Base-by-base conservation (phyloP, 2,888 invertebrate species). In the Cyrtodaria siliqua region DNA sequence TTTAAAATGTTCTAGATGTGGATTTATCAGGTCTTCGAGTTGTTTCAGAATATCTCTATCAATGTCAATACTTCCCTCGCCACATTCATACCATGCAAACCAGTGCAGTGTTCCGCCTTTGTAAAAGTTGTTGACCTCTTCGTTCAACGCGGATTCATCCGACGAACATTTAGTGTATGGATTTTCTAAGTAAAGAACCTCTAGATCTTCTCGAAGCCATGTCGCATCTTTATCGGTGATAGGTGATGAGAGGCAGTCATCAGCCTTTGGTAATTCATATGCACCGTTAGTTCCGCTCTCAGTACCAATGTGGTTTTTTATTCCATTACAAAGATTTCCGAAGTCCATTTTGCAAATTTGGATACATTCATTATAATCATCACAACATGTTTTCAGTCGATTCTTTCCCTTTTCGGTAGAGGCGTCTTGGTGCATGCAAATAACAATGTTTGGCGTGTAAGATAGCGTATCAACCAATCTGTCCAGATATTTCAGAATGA, bases 101-200 rank as follows among this genome's bases (percentile, higher is more conserved):
- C 83, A 85, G 49, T 67, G 74, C 14, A 85, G 50, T 8, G 79
- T 78, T 14, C 82, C 85, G 18, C 85, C 85, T 12, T 77, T 72
- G 52, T 71, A 82, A 50, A 85, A 85, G 23, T 64, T 70, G n/a
- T 71, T 79, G n/a, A 61, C 66, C 57, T 83, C 79, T 29, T 68
- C 55, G 1, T 79, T 53, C 3, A 83, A 47, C 2, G 52, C 71
- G 4, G 33, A 8, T 44, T 69, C 60, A 20, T 80, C 82, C 27
- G 24, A 24, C 4, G 33, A 18, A 9, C 40, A 18, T 23, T 67
- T 50, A 6, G 40, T 42, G 52, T 75, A 79, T 8, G 79, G 69
- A 42, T 62, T 72, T 23, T 67, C 27, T 24, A 75, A n/a, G 50
- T 79, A 85, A 2, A 85, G 69, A 2, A 85, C 80, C 9, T 81